Evolutionary conservation across 2,113 vertebrate genomes (phyloP).

Genomic region (Condylura cristata): DNA sequence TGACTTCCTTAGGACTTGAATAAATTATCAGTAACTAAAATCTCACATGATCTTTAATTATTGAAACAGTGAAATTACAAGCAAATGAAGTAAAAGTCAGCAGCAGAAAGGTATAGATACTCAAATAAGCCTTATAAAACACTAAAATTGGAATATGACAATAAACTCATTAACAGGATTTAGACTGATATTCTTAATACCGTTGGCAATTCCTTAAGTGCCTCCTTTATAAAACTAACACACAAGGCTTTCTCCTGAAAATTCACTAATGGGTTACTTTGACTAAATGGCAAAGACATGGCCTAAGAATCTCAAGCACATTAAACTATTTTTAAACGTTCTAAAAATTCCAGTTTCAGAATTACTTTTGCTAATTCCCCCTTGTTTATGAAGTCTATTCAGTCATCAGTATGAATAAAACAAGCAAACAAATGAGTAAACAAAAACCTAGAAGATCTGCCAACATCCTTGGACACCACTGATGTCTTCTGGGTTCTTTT

Average conservation of each 20-base stretch:
- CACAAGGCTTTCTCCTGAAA: neutral
- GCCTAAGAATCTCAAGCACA: neutral
- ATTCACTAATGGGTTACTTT: neutral
- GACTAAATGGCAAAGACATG: neutral
- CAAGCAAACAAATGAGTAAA: neutral
- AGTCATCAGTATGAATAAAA: neutral
- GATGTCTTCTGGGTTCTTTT: neutral
- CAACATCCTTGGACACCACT: neutral
- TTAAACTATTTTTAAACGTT: constrained; percentile 14
- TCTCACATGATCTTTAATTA: neutral
- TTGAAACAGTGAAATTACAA: neutral
- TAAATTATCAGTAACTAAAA: neutral
- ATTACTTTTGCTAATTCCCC: neutral
- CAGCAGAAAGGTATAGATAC: neutral
- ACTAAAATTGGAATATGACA: neutral
- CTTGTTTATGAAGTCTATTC: neutral
- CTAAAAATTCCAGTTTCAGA: neutral
- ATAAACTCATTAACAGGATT: neutral
- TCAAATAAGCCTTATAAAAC: constrained; percentile 8
- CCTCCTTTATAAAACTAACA: neutral
- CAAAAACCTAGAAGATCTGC: neutral
- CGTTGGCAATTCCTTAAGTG: neutral
- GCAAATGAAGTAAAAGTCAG: constrained; percentile 14
- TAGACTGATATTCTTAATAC: neutral
- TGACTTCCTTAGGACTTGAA: neutral